Evolutionary conservation across 2,888 invertebrate genomes (phyloP).

Genomic region (Adelognathus sp.): DNA sequence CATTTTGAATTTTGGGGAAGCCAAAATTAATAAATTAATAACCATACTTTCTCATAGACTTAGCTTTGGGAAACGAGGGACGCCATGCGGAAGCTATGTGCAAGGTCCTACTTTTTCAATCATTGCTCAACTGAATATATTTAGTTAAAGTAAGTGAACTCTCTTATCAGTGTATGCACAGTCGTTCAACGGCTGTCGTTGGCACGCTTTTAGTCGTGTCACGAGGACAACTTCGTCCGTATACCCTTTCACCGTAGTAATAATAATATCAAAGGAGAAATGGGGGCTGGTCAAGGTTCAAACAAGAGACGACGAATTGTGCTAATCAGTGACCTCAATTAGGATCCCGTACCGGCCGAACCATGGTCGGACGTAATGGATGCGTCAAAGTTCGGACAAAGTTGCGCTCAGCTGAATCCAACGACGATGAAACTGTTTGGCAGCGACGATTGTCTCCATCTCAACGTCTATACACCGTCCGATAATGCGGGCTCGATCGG

Average conservation of each 20-base stretch:
- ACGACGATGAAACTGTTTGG: constrained; percentile 50
- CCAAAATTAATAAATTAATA: too few species aligned
- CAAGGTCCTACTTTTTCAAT: too few species aligned
- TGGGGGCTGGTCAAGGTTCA: background rate
- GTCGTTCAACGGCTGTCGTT: background rate
- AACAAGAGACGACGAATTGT: background rate
- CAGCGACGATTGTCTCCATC: constrained; percentile 74
- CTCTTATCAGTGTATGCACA: too few species aligned
- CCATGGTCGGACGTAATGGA: constrained; percentile 70
- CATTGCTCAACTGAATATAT: too few species aligned
- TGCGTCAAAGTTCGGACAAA: constrained; percentile 64
- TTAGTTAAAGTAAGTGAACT: too few species aligned
- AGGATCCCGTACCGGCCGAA: constrained; percentile 72
- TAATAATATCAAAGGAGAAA: background rate
- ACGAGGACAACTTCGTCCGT: background rate
- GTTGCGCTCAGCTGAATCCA: constrained; percentile 61
- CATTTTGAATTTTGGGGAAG: too few species aligned
- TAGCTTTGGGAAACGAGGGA: too few species aligned
- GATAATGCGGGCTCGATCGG: background rate
- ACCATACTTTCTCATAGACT: too few species aligned
- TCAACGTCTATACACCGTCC: constrained; percentile 70
- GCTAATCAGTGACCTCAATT: constrained; percentile 26
- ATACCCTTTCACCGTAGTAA: background rate
- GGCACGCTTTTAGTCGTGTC: background rate
- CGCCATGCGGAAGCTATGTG: too few species aligned